phyloP scores from a whole-genome alignment of 1,140 invertebrate genomes.

The Lasaia peninsularis region DNA sequence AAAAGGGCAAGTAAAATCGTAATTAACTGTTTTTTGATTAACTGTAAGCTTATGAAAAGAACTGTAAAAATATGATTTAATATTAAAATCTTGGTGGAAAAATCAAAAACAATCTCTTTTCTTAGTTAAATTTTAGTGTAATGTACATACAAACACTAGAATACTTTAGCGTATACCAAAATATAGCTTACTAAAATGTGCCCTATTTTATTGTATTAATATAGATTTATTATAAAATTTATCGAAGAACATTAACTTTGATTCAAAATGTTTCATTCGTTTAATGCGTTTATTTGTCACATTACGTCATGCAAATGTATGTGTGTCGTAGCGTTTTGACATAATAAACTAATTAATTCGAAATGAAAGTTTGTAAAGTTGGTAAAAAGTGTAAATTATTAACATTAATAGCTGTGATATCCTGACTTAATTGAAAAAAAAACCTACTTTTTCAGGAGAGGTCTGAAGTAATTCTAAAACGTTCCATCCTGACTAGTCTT shows the following conservation, averaged over 20 bases:
- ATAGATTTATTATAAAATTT: constrained; percentile 17
- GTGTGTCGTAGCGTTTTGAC: not conserved
- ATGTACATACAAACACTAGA: constrained; percentile 46
- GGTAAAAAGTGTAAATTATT: constrained; percentile 33
- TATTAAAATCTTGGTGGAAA: too few species aligned
- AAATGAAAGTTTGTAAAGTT: constrained; percentile 21
- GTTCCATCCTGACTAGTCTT: constrained; percentile 68
- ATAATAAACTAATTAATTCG: not conserved
- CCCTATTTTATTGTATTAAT: constrained; percentile 27
- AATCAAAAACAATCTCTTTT: not conserved
- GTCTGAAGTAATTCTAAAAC: constrained; percentile 40
- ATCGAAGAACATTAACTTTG: constrained; percentile 20
- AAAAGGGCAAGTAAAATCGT: too few species aligned
- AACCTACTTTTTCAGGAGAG: constrained; percentile 20
- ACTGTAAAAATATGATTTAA: too few species aligned
- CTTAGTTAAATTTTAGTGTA: not conserved
- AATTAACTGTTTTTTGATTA: too few species aligned
- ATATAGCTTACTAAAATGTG: constrained; percentile 40
- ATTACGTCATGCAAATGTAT: constrained; percentile 9
- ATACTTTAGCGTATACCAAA: constrained; percentile 72
- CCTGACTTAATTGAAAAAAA: constrained; percentile 44
- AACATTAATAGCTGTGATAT: constrained; percentile 72
- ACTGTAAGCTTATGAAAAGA: too few species aligned
- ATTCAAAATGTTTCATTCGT: constrained; percentile 36
- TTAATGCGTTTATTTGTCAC: constrained; percentile 12